Evolutionary conservation across 2,113 vertebrate genomes (phyloP), one percentile per base, ranked within the genome.

Genomic region (Oxyura jamaicensis): DNA sequence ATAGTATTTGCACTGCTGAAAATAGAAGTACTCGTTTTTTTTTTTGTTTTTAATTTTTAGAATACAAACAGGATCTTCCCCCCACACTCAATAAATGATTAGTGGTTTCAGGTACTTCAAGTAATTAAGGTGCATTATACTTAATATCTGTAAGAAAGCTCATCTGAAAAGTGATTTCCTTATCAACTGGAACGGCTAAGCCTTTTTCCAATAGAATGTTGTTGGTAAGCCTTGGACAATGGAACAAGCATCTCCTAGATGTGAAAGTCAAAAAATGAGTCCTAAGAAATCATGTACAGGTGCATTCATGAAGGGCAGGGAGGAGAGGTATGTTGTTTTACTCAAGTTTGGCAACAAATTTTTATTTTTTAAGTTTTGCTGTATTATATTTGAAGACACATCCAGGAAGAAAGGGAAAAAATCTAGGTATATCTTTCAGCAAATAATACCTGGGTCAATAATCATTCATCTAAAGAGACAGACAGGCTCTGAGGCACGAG

Each of bases 171-270:
- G 25, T 6, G 0, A 52, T 17, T 50, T 53, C 63, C 65, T 76
- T 8, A 50, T 48, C 48, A 3, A 6, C 0, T 4, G 67, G 26
- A 72, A 66, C 1, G 3, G 39, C 58, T 1, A 3, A 76, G 48
- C 63, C 16, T 42, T 76, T 79, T 65, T 20, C 39, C 42, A 42
- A 19, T 12, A 31, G 52, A 88, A 35, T 6, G 3, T 46, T 25
- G 18, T 46, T 53, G 50, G 8, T 50, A 35, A 1, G 20, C 78
- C 26, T 67, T 25, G 35, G 16, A 74, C 65, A 75, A 10, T 4
- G 26, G 31, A 74, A 9, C 1, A 13, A 44, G 6, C 3, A 35
- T 35, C 46, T 72, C 28, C 62, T 82, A 31, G 22, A 42, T 25
- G 41, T 75, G 8, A 8, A 59, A 78, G 55, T 6, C 72, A 77